A percentile compares a stretch with the other conserved stretches of the same genome.
phyloP scores from a whole-genome alignment of 2,797 vertebrate genomes.

The Clarias platycephalus region DNA sequence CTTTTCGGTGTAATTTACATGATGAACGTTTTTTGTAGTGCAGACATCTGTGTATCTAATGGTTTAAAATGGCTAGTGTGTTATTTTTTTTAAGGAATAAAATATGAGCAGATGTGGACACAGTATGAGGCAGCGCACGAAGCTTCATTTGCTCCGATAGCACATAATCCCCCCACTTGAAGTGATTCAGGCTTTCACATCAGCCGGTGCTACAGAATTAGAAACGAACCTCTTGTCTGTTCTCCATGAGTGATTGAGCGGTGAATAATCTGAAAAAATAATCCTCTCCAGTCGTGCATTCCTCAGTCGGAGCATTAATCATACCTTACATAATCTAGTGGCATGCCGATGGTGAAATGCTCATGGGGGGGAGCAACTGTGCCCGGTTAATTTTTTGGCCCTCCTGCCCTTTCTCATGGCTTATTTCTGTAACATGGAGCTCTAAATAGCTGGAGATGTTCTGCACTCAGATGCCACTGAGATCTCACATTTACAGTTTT shows the following conservation, averaged over 20 bases:
- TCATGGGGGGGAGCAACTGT: conserved; percentile 2
- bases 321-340: conserved; percentile 49
- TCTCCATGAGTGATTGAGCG: conserved; percentile 40
- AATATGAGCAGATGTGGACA: conserved; percentile 39
- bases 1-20: neutral
- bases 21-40: neutral
- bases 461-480: neutral
- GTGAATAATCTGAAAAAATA: conserved; percentile 50
- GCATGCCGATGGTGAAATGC: conserved; percentile 26
- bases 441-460: conserved; percentile 40
- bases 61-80: neutral
- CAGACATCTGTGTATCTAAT: neutral
- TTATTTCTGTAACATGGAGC: conserved; percentile 30
- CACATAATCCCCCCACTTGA: conserved; percentile 39
- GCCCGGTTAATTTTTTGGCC: neutral
- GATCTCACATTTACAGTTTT: conserved; percentile 16
- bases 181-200: conserved; percentile 30
- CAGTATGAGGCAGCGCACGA: conserved; percentile 21
- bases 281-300: conserved; percentile 41
- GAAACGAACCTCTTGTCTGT: conserved; percentile 40
- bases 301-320: conserved; percentile 45
- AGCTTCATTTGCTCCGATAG: conserved; percentile 43
- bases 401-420: conserved; percentile 1
- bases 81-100: neutral
- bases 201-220: conserved; percentile 30